Evolutionary conservation across 2,113 vertebrate genomes (phyloP), one percentile per base, ranked within the genome.

Genomic region (Rhizomys pruinosus): DNA sequence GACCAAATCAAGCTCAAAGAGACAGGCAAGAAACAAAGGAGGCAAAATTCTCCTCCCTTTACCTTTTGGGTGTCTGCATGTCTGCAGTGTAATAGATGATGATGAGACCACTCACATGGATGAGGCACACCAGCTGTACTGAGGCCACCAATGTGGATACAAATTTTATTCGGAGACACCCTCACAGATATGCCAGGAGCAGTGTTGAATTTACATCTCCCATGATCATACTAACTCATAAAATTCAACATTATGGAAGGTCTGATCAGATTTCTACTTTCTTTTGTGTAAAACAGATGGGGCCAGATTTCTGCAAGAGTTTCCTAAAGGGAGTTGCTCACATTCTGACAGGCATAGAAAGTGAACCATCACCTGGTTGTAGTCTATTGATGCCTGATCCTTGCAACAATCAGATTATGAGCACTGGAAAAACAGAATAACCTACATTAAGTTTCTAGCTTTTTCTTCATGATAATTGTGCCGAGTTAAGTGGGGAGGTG

Each of bases 191-290:
- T 7, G 44, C 39, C 42, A 72, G 11, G 52, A 63, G 27, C 47
- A 34, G 39, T 69, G 5, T 27, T 64, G 77, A 22, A n/a, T 82
- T 9, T 16, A 9, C 4, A 59, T 15, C 9, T 9, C 7, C 23
- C 29, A 1, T 34, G 42, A 47, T 69, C 11, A 37, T 6, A 25
- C 4, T 42, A 57, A 39, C 13, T 19, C 19, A 27, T 32, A 37
- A 20, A 39, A 19, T n/a, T 57, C 5, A 59, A 1, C 5, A 29
- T 64, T 23, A 32, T 44, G 42, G 10, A 44, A 84, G 7, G 16
- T 84, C 66, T 80, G 37, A 87, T 34, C 66, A 57, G 29, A 39
- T 89, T 47, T 93, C 79, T 11, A 78, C 66, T 73, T 29, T 94
- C 27, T 7, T 81, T 44, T 34, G 61, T 34, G 4, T 25, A 29